Percentiles rank a stretch among this genome's conserved stretches.
Evolutionary conservation across 1,140 invertebrate species (phyloP).

Genomic region (Cherax quadricarinatus): DNA sequence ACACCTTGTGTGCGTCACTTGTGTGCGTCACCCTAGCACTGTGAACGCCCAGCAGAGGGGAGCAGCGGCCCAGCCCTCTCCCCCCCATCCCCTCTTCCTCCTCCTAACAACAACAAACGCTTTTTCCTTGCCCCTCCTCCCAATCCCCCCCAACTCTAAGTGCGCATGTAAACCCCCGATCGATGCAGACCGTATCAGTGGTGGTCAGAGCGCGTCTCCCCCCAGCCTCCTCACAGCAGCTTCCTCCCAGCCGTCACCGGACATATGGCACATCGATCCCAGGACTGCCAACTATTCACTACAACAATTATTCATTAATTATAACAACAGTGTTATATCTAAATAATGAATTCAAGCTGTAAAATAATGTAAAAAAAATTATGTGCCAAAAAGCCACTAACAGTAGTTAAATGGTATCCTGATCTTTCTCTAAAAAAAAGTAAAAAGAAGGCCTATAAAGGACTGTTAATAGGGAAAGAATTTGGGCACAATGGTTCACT

Average conservation of each 20-base stretch:
- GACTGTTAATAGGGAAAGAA: not conserved
- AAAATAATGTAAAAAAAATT: no score
- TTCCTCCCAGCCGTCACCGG: constrained; percentile 57
- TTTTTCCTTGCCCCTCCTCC: constrained; percentile 70
- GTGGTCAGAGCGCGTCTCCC: constrained; percentile 67
- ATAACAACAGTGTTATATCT: not conserved
- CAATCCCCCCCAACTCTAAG: constrained; percentile 66
- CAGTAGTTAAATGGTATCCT: no score
- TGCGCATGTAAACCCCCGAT: constrained; percentile 71
- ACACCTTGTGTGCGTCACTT: constrained; percentile 69
- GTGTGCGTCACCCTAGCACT: constrained; percentile 71
- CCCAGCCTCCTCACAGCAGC: constrained; percentile 66
- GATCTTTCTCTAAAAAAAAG: no score
- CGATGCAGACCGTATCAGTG: constrained; percentile 69
- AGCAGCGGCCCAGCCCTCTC: constrained; percentile 50
- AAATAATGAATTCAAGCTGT: not conserved
- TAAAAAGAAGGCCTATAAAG: not conserved
- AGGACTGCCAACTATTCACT: constrained; percentile 52
- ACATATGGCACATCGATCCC: constrained; percentile 71
- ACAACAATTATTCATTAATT: not conserved
- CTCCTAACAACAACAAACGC: constrained; percentile 71
- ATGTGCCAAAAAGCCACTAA: no score
- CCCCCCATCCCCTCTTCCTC: constrained; percentile 44
- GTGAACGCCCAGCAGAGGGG: constrained; percentile 66
- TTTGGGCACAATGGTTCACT: not conserved